A percentile compares a stretch with the other conserved stretches of the same genome.
Conservation (phyloP, 2,888 invertebrate species). For the Ferdinandea cuprea region DNA sequence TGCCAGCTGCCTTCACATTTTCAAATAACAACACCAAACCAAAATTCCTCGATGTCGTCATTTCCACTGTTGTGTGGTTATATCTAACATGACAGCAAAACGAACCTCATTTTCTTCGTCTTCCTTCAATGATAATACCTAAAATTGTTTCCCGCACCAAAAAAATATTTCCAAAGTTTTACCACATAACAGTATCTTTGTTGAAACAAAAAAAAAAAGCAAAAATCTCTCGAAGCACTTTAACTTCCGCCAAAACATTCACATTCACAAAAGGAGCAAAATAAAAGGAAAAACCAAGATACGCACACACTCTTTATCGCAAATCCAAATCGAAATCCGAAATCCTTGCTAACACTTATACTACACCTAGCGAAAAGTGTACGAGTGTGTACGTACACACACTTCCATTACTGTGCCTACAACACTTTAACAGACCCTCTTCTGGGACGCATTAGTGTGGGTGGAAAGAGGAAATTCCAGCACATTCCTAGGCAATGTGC, state of each 20-base stretch:
- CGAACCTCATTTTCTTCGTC: constrained; percentile 8
- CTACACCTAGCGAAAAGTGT: constrained; percentile 9
- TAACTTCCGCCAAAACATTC: constrained; percentile 27
- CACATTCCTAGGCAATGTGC: constrained; percentile 67
- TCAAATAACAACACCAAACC: constrained; percentile 38
- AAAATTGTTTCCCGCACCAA: constrained; percentile 36
- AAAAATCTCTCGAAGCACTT: constrained; percentile 46
- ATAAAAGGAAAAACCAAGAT: constrained; percentile 36
- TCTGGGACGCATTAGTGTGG: neutral
- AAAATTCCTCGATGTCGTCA: constrained; percentile 20
- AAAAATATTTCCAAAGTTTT: constrained; percentile 61
- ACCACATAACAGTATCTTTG: constrained; percentile 38
- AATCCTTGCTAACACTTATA: constrained; percentile 42
- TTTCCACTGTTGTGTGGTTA: constrained; percentile 38
- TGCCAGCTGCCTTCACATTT: too few relatives aligned
- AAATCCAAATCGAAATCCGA: constrained; percentile 48
- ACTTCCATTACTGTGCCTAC: constrained; percentile 32
- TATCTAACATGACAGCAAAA: constrained; percentile 36
- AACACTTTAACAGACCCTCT: constrained; percentile 31
- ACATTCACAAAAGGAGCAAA: too few relatives aligned
- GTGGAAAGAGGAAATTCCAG: constrained; percentile 41
- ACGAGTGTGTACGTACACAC: too few relatives aligned
- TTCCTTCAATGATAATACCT: neutral
- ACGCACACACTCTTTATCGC: constrained; percentile 25
- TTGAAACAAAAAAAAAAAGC: constrained; percentile 27